Evolutionary conservation across 2,888 invertebrate genomes (phyloP).

Genomic region (Pachymerium ferrugineum): DNA sequence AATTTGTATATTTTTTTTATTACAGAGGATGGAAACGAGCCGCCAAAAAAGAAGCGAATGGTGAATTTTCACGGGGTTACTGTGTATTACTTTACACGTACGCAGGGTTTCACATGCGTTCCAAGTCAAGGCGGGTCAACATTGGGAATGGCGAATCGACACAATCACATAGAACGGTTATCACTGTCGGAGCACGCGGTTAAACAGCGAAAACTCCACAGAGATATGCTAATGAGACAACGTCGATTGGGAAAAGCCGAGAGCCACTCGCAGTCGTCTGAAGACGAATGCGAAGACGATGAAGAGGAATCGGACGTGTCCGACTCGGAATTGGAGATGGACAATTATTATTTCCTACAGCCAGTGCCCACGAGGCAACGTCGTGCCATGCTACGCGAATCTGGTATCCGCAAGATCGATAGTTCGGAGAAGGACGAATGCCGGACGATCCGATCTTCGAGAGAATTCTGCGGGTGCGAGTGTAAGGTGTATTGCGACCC

Average conservation of each 20-base stretch:
- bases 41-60: constrained; percentile 63
- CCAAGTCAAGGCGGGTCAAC: constrained; percentile 61
- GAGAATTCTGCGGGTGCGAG: constrained; percentile 89
- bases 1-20: neutral
- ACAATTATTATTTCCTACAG: constrained; percentile 81
- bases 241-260: constrained; percentile 43
- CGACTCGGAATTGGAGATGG: constrained; percentile 78
- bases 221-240: constrained; percentile 56
- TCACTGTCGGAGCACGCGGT: constrained; percentile 80
- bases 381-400: constrained; percentile 76
- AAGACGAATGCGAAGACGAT: constrained; percentile 40
- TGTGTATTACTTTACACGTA: constrained; percentile 88
- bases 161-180: constrained; percentile 67
- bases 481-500: constrained; percentile 93
- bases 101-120: constrained; percentile 55
- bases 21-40: constrained; percentile 26
- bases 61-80: constrained; percentile 88
- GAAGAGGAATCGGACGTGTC: constrained; percentile 43
- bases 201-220: constrained; percentile 79
- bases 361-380: constrained; percentile 89
- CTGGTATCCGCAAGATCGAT: constrained; percentile 91
- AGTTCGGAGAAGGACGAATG: constrained; percentile 90
- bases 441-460: constrained; percentile 78
- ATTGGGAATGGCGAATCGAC: constrained; percentile 73
- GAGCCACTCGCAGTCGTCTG: constrained; percentile 28